A percentile compares a stretch with the other conserved stretches of the same genome.
Conservation (phyloP, 2,797 vertebrate species). For the Glossophaga mutica region DNA sequence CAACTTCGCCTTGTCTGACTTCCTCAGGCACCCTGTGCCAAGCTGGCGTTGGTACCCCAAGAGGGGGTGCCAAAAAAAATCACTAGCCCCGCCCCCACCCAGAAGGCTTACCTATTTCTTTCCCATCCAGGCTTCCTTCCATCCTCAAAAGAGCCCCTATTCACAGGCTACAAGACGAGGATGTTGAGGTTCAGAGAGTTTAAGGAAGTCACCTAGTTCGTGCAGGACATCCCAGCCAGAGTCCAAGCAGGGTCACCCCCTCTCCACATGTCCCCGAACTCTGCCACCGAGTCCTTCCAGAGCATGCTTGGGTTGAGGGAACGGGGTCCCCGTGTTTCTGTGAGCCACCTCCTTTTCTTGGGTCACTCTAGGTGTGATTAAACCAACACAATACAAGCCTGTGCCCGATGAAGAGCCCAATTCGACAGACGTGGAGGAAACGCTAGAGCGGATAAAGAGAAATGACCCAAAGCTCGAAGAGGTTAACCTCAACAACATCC, state of each 20-base stretch:
- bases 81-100: not conserved
- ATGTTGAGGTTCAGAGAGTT: not conserved
- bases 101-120: not conserved
- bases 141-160: not conserved
- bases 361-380: slow-evolving; percentile 87
- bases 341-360: not conserved
- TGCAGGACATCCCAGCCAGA: not conserved
- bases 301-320: not conserved
- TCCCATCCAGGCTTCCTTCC: not conserved
- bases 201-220: not conserved
- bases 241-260: not conserved
- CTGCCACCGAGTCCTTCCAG: not conserved
- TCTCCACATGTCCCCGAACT: not conserved
- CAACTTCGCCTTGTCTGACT: not conserved
- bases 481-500: slow-evolving; percentile 98
- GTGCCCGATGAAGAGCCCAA: slow-evolving; percentile 97
- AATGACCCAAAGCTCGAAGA: slow-evolving; percentile 95
- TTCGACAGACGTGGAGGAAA: slow-evolving; percentile 94
- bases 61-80: not conserved
- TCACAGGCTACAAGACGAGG: not conserved
- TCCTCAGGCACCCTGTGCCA: not conserved
- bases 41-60: not conserved
- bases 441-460: slow-evolving; percentile 89
- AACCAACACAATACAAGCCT: slow-evolving; percentile 96
- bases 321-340: not conserved